Conservation (phyloP, 2,797 vertebrate species). For the Pseudotriccus pelzelni region DNA sequence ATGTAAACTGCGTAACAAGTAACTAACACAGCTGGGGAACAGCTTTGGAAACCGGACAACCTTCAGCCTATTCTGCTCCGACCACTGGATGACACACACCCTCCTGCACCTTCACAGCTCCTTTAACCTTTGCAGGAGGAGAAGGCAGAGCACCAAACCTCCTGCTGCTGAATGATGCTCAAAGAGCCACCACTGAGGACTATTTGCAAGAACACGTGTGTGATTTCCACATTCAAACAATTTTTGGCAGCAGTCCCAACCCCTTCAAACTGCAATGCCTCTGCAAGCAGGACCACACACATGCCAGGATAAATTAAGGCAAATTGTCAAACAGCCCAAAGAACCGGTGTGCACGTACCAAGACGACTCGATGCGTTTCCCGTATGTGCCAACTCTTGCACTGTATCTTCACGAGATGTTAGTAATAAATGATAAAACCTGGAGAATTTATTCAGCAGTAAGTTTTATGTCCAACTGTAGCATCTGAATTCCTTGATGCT, state of each 20-base stretch:
- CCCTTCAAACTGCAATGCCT: background rate
- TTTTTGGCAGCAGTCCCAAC: background rate
- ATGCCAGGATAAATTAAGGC: background rate
- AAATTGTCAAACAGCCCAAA: background rate
- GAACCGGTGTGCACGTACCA: background rate
- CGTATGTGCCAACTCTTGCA: background rate
- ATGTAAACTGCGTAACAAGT: background rate
- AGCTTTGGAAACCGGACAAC: background rate
- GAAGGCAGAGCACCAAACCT: background rate
- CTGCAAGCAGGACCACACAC: background rate
- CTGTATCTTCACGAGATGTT: background rate
- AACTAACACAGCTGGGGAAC: background rate
- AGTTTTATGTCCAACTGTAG: background rate
- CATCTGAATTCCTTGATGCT: background rate
- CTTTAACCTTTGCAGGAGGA: background rate
- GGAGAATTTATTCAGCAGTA: background rate
- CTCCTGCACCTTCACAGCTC: rapidly evolving
- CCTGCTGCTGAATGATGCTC: background rate
- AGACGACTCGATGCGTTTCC: background rate
- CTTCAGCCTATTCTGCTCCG: background rate
- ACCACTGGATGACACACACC: background rate
- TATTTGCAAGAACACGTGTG: background rate
- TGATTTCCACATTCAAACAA: background rate
- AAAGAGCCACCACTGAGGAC: background rate
- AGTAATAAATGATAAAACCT: background rate